A percentile compares a stretch with the other conserved stretches of the same genome.
Conservation (phyloP, 2,888 invertebrate species). For the Stomorhina lunata region DNA sequence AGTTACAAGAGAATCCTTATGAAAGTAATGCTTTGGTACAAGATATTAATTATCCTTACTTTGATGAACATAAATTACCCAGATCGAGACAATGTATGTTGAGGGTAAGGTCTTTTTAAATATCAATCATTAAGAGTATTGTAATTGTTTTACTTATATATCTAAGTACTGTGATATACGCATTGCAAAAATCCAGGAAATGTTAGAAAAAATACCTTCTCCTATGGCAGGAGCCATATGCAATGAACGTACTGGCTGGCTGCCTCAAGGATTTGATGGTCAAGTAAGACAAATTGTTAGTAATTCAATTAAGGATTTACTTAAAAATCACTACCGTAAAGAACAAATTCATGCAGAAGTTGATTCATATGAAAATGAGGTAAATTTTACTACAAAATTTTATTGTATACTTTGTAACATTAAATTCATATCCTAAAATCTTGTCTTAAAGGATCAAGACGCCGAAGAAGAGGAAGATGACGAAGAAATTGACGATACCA, state of each 20-base stretch:
- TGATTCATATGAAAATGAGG: slow-evolving; percentile 72
- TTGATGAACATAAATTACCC: slow-evolving; percentile 87
- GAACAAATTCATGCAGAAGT: slow-evolving; percentile 74
- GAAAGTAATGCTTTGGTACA: slow-evolving; percentile 73
- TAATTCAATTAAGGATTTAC: slow-evolving; percentile 82
- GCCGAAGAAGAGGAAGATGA: slow-evolving; percentile 71
- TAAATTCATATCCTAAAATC: neutral
- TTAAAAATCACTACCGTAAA: slow-evolving; percentile 75
- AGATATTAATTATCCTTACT: slow-evolving; percentile 80
- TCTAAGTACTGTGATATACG: slow-evolving; percentile 89
- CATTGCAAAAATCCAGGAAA: slow-evolving; percentile 88
- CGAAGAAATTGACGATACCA: slow-evolving; percentile 65
- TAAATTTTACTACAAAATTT: neutral
- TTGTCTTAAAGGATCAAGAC: slow-evolving; percentile 67
- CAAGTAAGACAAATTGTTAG: slow-evolving; percentile 88
- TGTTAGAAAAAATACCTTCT: slow-evolving; percentile 85
- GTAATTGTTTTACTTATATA: slow-evolving; percentile 52
- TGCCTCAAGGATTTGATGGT: slow-evolving; percentile 86
- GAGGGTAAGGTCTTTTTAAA: slow-evolving; percentile 82
- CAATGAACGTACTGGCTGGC: slow-evolving; percentile 89
- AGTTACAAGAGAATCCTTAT: slow-evolving; percentile 73
- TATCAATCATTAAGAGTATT: neutral
- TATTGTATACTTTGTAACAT: neutral
- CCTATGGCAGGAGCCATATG: slow-evolving; percentile 83
- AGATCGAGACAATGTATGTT: slow-evolving; percentile 93